These are phyloP conservation scores for Pseudobourletiella spinata DNA, from an alignment of 1,140 invertebrate species.

Conservation along the genomic window DNA sequence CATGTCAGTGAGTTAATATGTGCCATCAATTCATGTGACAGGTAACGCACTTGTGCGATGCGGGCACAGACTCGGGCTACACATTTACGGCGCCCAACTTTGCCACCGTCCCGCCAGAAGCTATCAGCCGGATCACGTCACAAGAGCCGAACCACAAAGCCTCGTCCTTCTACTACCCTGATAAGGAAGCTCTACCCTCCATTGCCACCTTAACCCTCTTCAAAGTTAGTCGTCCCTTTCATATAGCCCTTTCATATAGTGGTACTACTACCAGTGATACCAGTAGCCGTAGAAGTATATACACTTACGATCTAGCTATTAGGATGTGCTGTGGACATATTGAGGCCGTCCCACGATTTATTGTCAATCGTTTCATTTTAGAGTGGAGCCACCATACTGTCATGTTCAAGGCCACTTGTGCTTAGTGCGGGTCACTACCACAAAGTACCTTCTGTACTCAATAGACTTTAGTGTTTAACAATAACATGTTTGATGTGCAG, in stretches of 20 bases:
- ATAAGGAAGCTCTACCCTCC: conserved; percentile 43
- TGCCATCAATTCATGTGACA: not conserved
- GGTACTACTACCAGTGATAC: not conserved
- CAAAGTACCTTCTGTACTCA: not conserved
- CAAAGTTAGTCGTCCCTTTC: conserved; percentile 34
- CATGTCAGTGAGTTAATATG: no score
- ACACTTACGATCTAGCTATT: no score
- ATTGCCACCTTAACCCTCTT: conserved; percentile 44
- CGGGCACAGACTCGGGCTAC: conserved; percentile 34
- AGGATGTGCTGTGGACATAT: no score
- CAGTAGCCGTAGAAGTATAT: no score
- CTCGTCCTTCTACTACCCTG: conserved; percentile 43
- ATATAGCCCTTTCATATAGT: not conserved
- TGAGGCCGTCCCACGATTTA: no score
- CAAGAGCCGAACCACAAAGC: conserved; percentile 38
- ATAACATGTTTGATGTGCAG: conserved; percentile 20
- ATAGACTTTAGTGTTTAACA: not conserved
- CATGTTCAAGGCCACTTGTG: no score
- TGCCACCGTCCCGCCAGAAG: conserved; percentile 48
- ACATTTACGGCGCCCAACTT: conserved; percentile 56
- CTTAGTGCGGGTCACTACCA: no score
- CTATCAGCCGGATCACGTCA: conserved; percentile 50
- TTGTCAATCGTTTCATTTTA: no score
- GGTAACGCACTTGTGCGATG: conserved; percentile 2
- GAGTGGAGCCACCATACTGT: no score